A percentile compares a stretch with the other conserved stretches of the same genome.
phyloP scores from a whole-genome alignment of 2,113 vertebrate species.

The Ailurus styani region DNA sequence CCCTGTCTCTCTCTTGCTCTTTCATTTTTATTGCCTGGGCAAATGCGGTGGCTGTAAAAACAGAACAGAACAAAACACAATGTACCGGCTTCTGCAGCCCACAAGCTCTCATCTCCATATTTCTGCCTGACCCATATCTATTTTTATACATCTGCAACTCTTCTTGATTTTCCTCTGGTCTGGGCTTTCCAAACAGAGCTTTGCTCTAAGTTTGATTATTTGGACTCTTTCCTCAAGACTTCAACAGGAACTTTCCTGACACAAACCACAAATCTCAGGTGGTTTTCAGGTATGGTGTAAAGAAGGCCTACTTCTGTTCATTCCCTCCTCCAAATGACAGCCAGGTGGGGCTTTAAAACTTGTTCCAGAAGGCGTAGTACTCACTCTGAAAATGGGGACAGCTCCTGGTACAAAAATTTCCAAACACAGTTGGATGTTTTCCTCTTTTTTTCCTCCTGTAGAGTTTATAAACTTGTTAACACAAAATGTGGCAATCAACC shows the following conservation, averaged over 20 bases:
- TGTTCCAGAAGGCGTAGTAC: neutral
- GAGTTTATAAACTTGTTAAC: neutral
- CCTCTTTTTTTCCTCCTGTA: neutral
- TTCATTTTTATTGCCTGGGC: neutral
- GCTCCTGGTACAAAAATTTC: neutral
- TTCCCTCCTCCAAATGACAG: neutral
- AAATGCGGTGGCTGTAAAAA: neutral
- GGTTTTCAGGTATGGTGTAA: neutral
- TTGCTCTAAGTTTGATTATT: neutral
- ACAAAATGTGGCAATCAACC: neutral
- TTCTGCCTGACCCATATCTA: conserved; percentile 18
- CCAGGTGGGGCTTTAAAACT: neutral
- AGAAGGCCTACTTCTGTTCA: neutral
- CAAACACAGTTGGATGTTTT: neutral
- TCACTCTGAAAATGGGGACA: neutral
- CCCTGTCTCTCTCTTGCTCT: neutral
- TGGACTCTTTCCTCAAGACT: neutral
- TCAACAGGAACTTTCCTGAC: neutral
- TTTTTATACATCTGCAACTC: neutral
- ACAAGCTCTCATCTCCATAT: neutral
- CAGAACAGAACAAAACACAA: neutral
- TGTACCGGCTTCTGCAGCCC: neutral
- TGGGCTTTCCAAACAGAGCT: neutral
- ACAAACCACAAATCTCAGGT: neutral
- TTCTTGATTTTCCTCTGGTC: neutral